Evolutionary conservation across 2,888 invertebrate genomes (phyloP).

Genomic region (Dryocosmus kuriphilus): DNA sequence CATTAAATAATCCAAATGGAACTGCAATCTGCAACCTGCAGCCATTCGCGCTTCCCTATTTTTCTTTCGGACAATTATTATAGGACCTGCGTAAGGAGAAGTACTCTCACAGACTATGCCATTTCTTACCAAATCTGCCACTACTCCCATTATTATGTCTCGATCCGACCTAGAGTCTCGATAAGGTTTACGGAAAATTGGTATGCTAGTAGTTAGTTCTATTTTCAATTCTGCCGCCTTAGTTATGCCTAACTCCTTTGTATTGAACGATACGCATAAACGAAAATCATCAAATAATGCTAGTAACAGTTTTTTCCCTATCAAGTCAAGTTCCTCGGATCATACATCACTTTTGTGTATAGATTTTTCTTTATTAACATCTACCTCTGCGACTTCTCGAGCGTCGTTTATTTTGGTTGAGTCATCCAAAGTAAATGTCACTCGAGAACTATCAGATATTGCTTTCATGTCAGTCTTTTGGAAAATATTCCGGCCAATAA

Average conservation of each 20-base stretch:
- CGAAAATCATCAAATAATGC: background rate
- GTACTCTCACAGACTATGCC: conserved; percentile 52
- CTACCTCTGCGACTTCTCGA: background rate
- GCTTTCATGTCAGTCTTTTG: conserved; percentile 44
- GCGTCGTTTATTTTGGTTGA: background rate
- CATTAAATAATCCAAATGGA: no score
- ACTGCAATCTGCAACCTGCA: conserved; percentile 25
- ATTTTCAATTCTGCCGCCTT: conserved; percentile 54
- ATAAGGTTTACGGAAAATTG: conserved; percentile 54
- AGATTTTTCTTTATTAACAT: background rate
- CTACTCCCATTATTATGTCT: conserved; percentile 50
- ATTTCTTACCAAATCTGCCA: conserved; percentile 52
- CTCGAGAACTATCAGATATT: conserved; percentile 18
- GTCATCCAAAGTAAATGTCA: background rate
- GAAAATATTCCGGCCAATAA: conserved; percentile 54
- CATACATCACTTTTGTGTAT: background rate
- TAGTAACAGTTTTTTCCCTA: background rate
- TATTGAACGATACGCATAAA: conserved; percentile 16
- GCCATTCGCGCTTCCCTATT: conserved; percentile 13
- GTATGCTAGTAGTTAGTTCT: conserved; percentile 47
- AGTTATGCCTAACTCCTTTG: conserved; percentile 41
- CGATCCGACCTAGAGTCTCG: conserved; percentile 53
- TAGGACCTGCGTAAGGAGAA: conserved; percentile 6
- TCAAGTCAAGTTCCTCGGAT: background rate
- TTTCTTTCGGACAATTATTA: conserved; percentile 9